These are phyloP conservation scores for Chromis chromis DNA, from an alignment of 2,797 vertebrate species.

Conservation along the genomic window DNA sequence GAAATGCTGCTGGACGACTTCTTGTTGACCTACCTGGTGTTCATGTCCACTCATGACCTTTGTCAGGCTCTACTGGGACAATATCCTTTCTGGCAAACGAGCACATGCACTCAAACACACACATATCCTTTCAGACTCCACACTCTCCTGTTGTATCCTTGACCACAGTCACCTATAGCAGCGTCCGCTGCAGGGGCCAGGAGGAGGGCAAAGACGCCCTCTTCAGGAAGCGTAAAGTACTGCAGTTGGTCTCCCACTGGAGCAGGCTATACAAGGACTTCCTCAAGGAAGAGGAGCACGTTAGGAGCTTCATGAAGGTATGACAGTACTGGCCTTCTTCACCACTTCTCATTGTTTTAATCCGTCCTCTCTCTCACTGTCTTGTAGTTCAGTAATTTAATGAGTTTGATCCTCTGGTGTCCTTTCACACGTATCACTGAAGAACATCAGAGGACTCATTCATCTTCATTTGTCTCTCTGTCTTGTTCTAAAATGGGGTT, in stretches of 20 bases:
- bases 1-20: slow-evolving; percentile 97
- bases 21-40: slow-evolving; percentile 95
- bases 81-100: slow-evolving; percentile 95
- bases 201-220: slow-evolving; percentile 92
- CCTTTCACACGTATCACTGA: slow-evolving; percentile 19
- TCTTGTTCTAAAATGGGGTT: slow-evolving; percentile 25
- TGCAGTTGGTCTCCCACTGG: slow-evolving; percentile 97
- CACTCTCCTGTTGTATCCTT: slow-evolving; percentile 67
- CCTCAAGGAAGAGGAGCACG: slow-evolving; percentile 94
- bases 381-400: slow-evolving; percentile 1
- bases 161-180: slow-evolving; percentile 91
- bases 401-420: slow-evolving; percentile 22
- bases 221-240: slow-evolving; percentile 94
- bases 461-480: slow-evolving; percentile 29
- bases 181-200: slow-evolving; percentile 90
- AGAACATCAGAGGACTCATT: slow-evolving; percentile 18
- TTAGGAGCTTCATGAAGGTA: slow-evolving; percentile 98
- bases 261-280: slow-evolving; percentile 95
- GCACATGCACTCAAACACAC: background rate
- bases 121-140: slow-evolving; percentile 3
- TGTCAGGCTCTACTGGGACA: slow-evolving; percentile 96
- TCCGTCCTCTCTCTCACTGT: background rate
- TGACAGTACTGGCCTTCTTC: background rate
- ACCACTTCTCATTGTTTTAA: no score
- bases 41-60: slow-evolving; percentile 96